Evolutionary conservation across 1,140 invertebrate species (phyloP).

Genomic region (Druon quercuslanigerum): DNA sequence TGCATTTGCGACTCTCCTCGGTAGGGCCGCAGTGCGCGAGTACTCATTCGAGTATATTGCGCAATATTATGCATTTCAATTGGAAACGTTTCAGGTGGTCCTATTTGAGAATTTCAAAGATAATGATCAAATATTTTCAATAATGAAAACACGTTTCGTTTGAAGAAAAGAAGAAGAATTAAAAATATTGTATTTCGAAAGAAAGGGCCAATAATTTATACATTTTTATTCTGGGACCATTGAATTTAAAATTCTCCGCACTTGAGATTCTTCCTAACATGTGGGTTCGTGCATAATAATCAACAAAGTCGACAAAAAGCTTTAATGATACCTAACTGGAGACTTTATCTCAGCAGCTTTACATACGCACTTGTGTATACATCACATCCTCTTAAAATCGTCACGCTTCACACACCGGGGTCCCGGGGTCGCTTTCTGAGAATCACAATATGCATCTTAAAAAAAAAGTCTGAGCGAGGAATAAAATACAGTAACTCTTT

Average conservation of each 20-base stretch:
- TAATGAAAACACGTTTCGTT: too few relatives aligned
- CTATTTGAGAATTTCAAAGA: too few relatives aligned
- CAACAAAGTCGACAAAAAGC: neutral
- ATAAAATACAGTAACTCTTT: neutral
- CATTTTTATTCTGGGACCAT: neutral
- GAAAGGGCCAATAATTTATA: neutral
- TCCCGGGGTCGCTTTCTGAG: constrained; percentile 22
- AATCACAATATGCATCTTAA: neutral
- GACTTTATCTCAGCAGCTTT: constrained; percentile 22
- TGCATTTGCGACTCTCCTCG: too few relatives aligned
- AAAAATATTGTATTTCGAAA: too few relatives aligned
- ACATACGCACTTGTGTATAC: constrained; percentile 1
- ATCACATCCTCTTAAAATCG: constrained; percentile 33
- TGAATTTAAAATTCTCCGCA: neutral
- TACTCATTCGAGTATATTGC: too few relatives aligned
- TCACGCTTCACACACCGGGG: constrained; percentile 43
- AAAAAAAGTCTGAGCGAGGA: neutral
- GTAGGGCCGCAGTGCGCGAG: too few relatives aligned
- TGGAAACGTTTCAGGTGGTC: too few relatives aligned
- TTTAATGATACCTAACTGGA: neutral
- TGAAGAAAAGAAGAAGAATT: too few relatives aligned
- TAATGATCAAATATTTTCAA: too few relatives aligned
- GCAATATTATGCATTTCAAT: too few relatives aligned
- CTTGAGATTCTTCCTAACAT: neutral
- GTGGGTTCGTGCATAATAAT: constrained; percentile 8